Percentiles rank a stretch among this genome's conserved stretches.
phyloP scores from a whole-genome alignment of 2,113 vertebrate species.

The Neomonachus schauinslandi region DNA sequence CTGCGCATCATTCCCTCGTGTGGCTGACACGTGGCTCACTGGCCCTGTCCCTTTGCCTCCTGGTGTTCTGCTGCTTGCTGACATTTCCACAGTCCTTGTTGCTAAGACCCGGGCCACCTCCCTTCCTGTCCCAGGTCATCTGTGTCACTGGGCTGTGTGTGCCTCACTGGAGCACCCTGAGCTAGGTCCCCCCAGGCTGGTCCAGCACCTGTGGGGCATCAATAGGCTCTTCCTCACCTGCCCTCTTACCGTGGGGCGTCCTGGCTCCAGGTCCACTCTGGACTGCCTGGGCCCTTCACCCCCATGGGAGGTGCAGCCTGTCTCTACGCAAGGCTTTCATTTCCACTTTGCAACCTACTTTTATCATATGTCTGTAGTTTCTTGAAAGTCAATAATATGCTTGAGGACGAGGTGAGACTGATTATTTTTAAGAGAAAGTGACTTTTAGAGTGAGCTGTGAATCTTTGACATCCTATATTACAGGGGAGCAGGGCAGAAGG shows the following conservation, averaged over 20 bases:
- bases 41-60: not conserved
- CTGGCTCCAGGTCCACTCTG: not conserved
- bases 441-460: not conserved
- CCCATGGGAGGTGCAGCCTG: not conserved
- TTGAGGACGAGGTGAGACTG: not conserved
- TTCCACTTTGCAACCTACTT: not conserved
- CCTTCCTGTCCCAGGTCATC: not conserved
- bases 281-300: rapidly evolving
- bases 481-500: not conserved
- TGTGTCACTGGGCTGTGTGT: rapidly evolving
- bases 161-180: not conserved
- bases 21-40: not conserved
- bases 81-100: not conserved
- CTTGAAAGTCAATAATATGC: not conserved
- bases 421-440: not conserved
- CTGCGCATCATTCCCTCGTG: rapidly evolving
- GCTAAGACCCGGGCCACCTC: not conserved
- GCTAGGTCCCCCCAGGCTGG: not conserved
- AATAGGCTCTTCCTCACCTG: not conserved
- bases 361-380: not conserved
- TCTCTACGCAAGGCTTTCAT: not conserved
- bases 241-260: rapidly evolving
- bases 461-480: not conserved
- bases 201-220: not conserved
- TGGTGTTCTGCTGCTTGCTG: not conserved